Base-by-base conservation (phyloP, 2,888 invertebrate genomes). In the Meiosimyza platycephala region DNA sequence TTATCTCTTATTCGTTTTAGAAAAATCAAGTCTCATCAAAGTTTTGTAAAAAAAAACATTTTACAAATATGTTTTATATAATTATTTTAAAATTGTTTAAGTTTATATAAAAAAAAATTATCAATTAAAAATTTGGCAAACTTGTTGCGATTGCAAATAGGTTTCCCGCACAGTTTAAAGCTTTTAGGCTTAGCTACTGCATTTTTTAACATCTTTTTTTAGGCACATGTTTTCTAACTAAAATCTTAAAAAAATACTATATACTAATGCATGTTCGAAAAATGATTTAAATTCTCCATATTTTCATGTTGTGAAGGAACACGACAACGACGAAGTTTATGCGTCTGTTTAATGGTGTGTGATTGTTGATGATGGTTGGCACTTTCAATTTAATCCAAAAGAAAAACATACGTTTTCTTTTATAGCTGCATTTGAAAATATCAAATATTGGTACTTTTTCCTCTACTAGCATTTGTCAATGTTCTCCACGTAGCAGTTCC, bases 401-500 rank as follows among this genome's bases (percentile, higher is more conserved):
- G 71, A 74, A 75, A 75, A 75, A 71, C 74, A 74, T 72, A 74
- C 72, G 66, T 67, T 75, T 48, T 65, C 22, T 5, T 54, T 52
- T 40, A 22, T 51, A 28, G 16, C 72, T 74, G 68, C 70, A 12
- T 59, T 51, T 72, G 66, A 59, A 48, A 69, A 74, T 66, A 60
- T 65, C 60, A 66, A 72, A 68, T 55, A 71, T 55, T 22, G 65
- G 59, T 54, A 16, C 40, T 64, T 51, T 52, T 22, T 40, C 9
- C 40, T 40, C 7, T 40, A 40, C 9, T 33, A 80, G 79, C 83
- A 81, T 80, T 84, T 84, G 86, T 87, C 87, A 96, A 89, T 96
- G 96, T 89, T 97, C 96, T 82, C 97, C 97, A 83, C 97, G 91
- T 77, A 98, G 89, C 74, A 98, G 90, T 89, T 98, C 98, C 94